phyloP scores from a whole-genome alignment of 2,888 invertebrate species.

The Melanchra persicariae region DNA sequence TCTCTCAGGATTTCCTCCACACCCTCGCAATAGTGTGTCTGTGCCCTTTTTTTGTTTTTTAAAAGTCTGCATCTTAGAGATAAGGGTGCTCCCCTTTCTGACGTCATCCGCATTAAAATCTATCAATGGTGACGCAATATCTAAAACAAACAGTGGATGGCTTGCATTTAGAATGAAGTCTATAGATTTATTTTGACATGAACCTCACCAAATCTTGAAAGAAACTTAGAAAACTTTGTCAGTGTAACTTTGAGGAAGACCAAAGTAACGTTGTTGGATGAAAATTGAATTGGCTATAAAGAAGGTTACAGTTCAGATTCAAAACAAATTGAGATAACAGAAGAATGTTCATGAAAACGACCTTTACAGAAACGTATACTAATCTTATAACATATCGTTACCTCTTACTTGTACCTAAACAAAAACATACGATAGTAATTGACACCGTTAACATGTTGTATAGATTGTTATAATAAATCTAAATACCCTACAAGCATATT shows the following conservation, averaged over 20 bases:
- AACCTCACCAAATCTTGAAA: not conserved
- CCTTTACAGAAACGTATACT: too few relatives aligned
- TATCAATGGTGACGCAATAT: slow-evolving; percentile 66
- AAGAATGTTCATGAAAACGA: too few relatives aligned
- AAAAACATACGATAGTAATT: too few relatives aligned
- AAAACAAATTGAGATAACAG: too few relatives aligned
- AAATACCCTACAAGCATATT: not conserved
- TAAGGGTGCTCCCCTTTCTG: slow-evolving; percentile 80
- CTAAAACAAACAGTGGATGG: slow-evolving; percentile 42
- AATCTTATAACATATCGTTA: too few relatives aligned
- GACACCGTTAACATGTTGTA: not conserved
- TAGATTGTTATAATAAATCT: not conserved
- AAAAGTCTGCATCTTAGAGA: slow-evolving; percentile 83
- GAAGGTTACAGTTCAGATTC: too few relatives aligned
- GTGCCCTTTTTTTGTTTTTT: slow-evolving; percentile 80
- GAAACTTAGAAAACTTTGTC: not conserved
- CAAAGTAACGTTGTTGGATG: not conserved
- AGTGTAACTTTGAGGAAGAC: not conserved
- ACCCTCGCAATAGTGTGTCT: slow-evolving; percentile 78
- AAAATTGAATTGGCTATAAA: too few relatives aligned
- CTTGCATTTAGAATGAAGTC: slow-evolving; percentile 41
- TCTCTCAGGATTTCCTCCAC: slow-evolving; percentile 87
- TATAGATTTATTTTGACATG: slow-evolving; percentile 24
- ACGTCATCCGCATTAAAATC: slow-evolving; percentile 75
- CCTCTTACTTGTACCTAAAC: too few relatives aligned